These are phyloP conservation scores for Tarsius wallacei DNA, from an alignment of 2,797 vertebrate genomes.

Conservation along the genomic window DNA sequence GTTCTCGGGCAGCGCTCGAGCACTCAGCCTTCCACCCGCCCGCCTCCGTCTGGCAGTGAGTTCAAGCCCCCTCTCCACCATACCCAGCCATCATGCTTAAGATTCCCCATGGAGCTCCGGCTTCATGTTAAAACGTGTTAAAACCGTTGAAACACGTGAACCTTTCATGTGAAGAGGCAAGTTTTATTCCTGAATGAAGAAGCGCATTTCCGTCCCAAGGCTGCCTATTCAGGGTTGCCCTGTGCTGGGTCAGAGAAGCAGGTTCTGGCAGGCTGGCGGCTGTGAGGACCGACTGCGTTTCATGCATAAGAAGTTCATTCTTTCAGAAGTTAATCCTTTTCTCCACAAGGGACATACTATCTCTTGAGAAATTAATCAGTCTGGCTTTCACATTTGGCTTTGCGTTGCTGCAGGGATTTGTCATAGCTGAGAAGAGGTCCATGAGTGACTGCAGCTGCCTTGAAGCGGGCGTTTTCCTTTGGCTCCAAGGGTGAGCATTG, in stretches of 20 bases:
- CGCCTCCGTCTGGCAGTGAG: slow-evolving; percentile 35
- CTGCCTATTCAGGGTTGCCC: slow-evolving; percentile 49
- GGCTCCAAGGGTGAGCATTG: slow-evolving; percentile 9
- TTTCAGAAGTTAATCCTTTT: slow-evolving; percentile 79
- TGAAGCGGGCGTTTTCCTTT: slow-evolving; percentile 51
- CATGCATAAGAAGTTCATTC: slow-evolving; percentile 71
- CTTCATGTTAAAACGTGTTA: slow-evolving; percentile 34
- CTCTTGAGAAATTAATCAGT: slow-evolving; percentile 74
- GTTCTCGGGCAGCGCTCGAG: slow-evolving; percentile 48
- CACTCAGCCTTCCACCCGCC: slow-evolving; percentile 14
- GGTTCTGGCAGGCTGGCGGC: slow-evolving; percentile 67
- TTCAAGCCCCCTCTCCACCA: slow-evolving; percentile 50
- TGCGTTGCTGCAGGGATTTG: slow-evolving; percentile 53
- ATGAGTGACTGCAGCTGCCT: slow-evolving; percentile 26
- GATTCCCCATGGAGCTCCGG: slow-evolving; percentile 22
- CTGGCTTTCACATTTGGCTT: slow-evolving; percentile 68
- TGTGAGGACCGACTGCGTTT: slow-evolving; percentile 76
- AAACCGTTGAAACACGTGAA: slow-evolving; percentile 46
- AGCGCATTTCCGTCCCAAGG: slow-evolving; percentile 46
- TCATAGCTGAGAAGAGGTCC: slow-evolving; percentile 20
- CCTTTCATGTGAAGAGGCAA: slow-evolving; percentile 13
- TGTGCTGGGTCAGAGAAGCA: slow-evolving; percentile 62
- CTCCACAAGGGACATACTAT: slow-evolving; percentile 67
- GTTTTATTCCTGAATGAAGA: slow-evolving; percentile 74
- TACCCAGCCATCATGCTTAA: slow-evolving; percentile 27